Evolutionary conservation across 2,113 vertebrate species (phyloP), one percentile per base, ranked within the genome.

Genomic region (Tautogolabrus adspersus): DNA sequence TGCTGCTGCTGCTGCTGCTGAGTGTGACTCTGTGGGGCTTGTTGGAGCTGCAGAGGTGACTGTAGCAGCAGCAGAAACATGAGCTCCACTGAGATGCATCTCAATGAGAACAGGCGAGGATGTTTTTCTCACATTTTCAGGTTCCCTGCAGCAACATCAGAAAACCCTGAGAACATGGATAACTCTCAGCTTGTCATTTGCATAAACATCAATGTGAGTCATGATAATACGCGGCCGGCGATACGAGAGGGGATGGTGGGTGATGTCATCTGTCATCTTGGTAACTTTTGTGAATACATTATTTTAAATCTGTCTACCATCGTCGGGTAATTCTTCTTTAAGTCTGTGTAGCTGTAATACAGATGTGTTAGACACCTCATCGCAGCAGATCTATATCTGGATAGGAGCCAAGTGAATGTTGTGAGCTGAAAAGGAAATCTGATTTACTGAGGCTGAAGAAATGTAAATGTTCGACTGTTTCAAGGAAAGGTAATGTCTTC

Each of bases 101-200:
- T 79, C 62, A 79, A 56, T 72, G 67, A 79, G 73, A 63, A 57
- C 23, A 26, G 77, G 9, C 60, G 38, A 46, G 64, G 55, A 68
- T 54, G 69, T 44, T 30, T 21, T 76, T 51, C 59, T 64, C 61
- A 79, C 38, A 34, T 62, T 65, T 66, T 26, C 54, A 38, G 30
- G n/a, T 61, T 37, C 46, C 19, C 38, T 37, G 34, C 37, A 42
- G 40, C 44, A 34, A 47, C 5, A 58, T 4, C 16, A 74, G 58
- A 34, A n/a, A 59, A 63, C 1, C 23, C 18, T 8, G 16, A 49
- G 15, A 23, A 18, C 2, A 59, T 26, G 15, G 9, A 3, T 54
- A 34, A 16, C 11, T 52, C 47, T 52, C 12, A 22, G 47, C 19
- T 21, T 66, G 16, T 34, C 30, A 21, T 34, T 11, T n/a, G 44